Evolutionary conservation across 2,888 invertebrate genomes (phyloP).

Genomic region (Dicycla oo): DNA sequence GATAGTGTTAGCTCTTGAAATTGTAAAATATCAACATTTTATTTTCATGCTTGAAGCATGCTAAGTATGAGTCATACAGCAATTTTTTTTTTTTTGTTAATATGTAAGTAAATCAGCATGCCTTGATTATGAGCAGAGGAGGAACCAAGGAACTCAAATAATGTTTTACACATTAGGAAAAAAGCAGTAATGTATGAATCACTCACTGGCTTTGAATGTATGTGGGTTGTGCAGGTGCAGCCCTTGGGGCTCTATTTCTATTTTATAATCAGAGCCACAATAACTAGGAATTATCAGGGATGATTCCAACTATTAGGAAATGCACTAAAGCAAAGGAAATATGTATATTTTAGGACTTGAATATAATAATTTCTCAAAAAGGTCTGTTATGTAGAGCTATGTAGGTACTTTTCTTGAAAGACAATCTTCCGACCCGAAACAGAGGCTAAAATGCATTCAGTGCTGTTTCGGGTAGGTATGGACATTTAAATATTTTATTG

Average conservation of each 20-base stretch:
- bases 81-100: background rate
- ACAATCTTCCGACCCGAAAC: background rate
- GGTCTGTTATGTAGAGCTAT: background rate
- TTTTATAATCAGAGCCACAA: background rate
- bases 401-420: background rate
- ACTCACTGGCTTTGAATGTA: background rate
- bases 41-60: constrained; percentile 10
- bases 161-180: background rate
- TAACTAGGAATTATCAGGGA: background rate
- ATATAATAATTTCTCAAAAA: background rate
- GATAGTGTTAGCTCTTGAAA: constrained; percentile 28
- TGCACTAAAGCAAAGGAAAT: background rate
- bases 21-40: constrained; percentile 6
- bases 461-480: background rate
- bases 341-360: background rate
- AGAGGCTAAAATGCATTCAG: background rate
- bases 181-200: background rate
- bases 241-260: background rate
- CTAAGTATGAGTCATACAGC: constrained; percentile 18
- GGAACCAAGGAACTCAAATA: background rate
- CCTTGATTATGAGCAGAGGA: background rate
- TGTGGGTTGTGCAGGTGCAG: background rate
- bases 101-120: background rate
- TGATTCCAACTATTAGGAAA: background rate
- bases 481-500: background rate